Conservation (phyloP, 2,113 vertebrate species). For the Clarias batrachus region DNA sequence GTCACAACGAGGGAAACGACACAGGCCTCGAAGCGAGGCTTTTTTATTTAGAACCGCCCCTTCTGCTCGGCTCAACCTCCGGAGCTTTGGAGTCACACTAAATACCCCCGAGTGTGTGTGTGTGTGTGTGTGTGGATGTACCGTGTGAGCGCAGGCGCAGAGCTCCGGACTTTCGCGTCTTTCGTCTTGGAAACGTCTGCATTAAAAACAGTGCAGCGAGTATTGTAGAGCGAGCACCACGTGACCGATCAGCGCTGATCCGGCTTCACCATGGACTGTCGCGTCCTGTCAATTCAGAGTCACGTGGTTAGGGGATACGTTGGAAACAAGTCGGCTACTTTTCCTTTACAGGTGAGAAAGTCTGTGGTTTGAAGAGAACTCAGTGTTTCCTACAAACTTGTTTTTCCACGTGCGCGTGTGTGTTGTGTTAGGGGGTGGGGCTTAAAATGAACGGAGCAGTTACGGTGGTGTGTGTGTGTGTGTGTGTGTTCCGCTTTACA, state of each 20-base stretch:
- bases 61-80: too few relatives aligned
- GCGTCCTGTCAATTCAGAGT: conserved; percentile 94
- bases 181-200: neutral
- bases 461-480: neutral
- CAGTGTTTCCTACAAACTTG: neutral
- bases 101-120: too few relatives aligned
- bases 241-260: neutral
- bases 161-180: too few relatives aligned
- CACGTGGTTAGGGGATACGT: conserved; percentile 96
- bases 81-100: too few relatives aligned
- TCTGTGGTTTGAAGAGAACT: neutral
- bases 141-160: neutral
- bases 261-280: conserved; percentile 69
- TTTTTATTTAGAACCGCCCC: too few relatives aligned
- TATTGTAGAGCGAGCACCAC: neutral
- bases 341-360: conserved; percentile 83
- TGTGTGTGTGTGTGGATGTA: neutral
- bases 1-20: too few relatives aligned
- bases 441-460: neutral
- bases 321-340: conserved; percentile 92
- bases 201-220: neutral
- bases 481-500: conserved; percentile 59
- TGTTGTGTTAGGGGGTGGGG: neutral
- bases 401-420: neutral
- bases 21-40: too few relatives aligned